Evolutionary conservation across 2,888 invertebrate species (phyloP), one percentile per base, ranked within the genome.

Genomic region (Acleris sparsana): DNA sequence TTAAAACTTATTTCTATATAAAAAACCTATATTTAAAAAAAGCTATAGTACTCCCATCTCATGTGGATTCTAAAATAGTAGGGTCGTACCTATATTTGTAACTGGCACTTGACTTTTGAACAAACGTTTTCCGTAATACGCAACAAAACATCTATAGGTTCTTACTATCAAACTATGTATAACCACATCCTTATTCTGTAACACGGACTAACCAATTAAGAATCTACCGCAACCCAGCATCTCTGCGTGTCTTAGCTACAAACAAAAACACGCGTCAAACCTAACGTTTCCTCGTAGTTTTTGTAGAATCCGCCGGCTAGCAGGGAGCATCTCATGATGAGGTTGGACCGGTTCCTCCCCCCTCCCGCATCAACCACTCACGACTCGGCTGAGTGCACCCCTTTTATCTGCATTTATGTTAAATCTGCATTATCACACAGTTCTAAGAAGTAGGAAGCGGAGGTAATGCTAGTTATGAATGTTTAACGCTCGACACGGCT

Each of bases 341-440:
- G 76, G 80, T 75, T 75, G 73, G 77, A 87, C 87, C 87, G 86
- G 85, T 84, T 77, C 72, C 61, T 58, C 70, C 67, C 74, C 68
- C 70, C 72, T 73, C 74, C 61, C 70, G 67, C 69, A 62, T 74
- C 70, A 71, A 46, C 61, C 56, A 70, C 71, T 74, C 72, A 71
- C 81, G 83, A 78, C 78, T 80, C 83, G 83, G 81, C 78, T 78
- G 79, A 82, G 75, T 80, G 84, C 84, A 83, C 83, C 82, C 80
- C 80, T 77, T 76, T 75, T 78, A 73, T 82, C 80, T 80, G 73
- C 75, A 79, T 84, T 79, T 78, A 57, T 62, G 62, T 66, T 53
- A 66, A 62, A 66, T 66, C 66, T 66, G 62, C 66, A 66, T 57
- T 66, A 66, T 62, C 66, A 66, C 66, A 66, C 56, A 57, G 56